Evolutionary conservation across 2,797 vertebrate genomes (phyloP).

Genomic region (Cirrhinus mrigala): DNA sequence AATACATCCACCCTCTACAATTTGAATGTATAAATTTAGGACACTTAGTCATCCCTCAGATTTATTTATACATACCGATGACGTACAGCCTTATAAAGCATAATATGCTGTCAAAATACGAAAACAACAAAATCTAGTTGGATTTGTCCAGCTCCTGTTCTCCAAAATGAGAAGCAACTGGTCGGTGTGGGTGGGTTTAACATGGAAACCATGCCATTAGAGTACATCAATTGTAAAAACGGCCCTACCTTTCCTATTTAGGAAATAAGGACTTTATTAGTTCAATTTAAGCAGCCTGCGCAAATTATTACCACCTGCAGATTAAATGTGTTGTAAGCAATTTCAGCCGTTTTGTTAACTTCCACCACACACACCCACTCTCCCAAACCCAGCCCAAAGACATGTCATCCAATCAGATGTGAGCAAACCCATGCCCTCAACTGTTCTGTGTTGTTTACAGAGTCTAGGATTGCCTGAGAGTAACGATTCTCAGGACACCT

Average conservation of each 20-base stretch:
- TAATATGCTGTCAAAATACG: background rate
- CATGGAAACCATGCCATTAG: constrained; percentile 7
- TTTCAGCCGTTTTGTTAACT: constrained; percentile 1
- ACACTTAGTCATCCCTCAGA: background rate
- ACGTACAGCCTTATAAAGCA: background rate
- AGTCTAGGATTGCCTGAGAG: background rate
- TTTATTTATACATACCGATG: background rate
- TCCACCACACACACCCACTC: background rate
- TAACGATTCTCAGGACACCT: background rate
- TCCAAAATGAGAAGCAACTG: background rate
- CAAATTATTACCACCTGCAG: constrained; percentile 28
- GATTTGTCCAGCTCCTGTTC: background rate
- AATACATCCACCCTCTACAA: constrained; percentile 10
- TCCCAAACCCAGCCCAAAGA: background rate
- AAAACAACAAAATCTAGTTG: background rate
- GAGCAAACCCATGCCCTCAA: background rate
- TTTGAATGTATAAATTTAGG: background rate
- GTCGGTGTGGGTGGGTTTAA: background rate
- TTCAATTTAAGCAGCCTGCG: background rate
- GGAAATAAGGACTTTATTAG: constrained; percentile 34
- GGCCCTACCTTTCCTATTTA: constrained; percentile 11
- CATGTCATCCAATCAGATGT: background rate
- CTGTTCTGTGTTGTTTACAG: background rate
- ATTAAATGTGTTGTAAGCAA: constrained; percentile 23
- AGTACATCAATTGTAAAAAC: background rate